These are phyloP conservation scores for Trachemys scripta DNA, from an alignment of 2,113 vertebrate genomes.

Conservation along the genomic window DNA sequence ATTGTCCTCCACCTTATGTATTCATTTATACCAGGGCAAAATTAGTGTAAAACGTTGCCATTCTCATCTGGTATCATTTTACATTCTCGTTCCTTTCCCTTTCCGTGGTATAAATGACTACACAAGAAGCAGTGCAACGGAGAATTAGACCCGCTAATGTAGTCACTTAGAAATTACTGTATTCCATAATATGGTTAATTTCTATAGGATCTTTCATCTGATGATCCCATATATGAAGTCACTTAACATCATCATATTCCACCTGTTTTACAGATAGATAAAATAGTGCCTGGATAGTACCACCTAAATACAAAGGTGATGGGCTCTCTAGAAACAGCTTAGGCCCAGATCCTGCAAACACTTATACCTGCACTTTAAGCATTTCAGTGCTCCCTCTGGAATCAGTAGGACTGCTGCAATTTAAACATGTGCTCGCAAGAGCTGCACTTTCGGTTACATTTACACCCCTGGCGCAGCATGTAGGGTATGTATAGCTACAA, in stretches of 20 bases:
- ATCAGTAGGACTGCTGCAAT: background rate
- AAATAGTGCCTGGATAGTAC: background rate
- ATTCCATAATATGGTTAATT: background rate
- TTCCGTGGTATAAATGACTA: conserved; percentile 10
- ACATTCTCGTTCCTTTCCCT: conserved; percentile 13
- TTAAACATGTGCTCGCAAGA: background rate
- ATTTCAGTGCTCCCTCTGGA: background rate
- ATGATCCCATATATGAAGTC: background rate
- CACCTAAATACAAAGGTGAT: background rate
- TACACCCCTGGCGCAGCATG: background rate
- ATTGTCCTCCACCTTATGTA: background rate
- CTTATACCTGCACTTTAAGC: background rate
- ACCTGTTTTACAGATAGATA: background rate
- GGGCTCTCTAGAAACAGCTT: background rate
- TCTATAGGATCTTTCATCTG: background rate
- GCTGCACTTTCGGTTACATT: background rate
- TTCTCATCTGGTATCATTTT: background rate
- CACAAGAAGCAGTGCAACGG: background rate
- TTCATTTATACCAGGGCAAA: background rate
- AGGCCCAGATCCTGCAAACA: background rate
- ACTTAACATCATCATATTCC: background rate
- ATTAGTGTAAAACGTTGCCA: background rate
- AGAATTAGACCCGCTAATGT: conserved; percentile 1
- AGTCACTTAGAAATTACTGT: background rate
- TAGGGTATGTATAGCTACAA: background rate